Percentiles rank a stretch among this genome's conserved stretches.
Evolutionary conservation across 1,140 invertebrate species (phyloP).

Genomic region (Diachasma alloeum): DNA sequence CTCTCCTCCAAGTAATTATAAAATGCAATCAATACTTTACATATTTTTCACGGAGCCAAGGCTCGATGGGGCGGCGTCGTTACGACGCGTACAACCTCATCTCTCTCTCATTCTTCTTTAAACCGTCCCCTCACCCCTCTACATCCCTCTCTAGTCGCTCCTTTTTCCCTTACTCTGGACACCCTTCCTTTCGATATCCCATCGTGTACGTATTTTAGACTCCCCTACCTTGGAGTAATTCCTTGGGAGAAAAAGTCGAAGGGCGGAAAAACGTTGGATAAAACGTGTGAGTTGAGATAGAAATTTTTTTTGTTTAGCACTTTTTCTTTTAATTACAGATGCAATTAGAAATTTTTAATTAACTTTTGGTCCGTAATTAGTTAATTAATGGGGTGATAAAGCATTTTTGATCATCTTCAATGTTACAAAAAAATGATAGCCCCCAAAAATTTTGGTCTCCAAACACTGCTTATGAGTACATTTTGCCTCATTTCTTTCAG

Average conservation of each 20-base stretch:
- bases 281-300: background rate
- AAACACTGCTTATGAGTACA: too few species aligned
- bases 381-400: background rate
- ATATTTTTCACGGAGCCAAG: slow-evolving; percentile 63
- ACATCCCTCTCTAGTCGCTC: background rate
- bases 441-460: too few species aligned
- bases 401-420: background rate
- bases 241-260: slow-evolving; percentile 15
- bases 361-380: background rate
- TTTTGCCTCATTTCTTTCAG: too few species aligned
- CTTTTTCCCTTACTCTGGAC: slow-evolving; percentile 7
- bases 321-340: background rate
- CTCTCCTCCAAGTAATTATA: slow-evolving; percentile 65
- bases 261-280: background rate
- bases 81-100: slow-evolving; percentile 1
- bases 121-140: background rate
- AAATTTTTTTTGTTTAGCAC: background rate
- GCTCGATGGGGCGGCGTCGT: slow-evolving; percentile 23
- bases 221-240: slow-evolving; percentile 7
- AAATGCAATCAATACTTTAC: slow-evolving; percentile 68
- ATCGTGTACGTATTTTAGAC: slow-evolving; percentile 8
- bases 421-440: too few species aligned
- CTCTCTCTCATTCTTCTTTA: slow-evolving; percentile 12
- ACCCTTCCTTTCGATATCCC: slow-evolving; percentile 17
- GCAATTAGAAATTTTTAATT: background rate